phyloP scores from a whole-genome alignment of 2,888 invertebrate species.

The Caenorhabditis sinica region DNA sequence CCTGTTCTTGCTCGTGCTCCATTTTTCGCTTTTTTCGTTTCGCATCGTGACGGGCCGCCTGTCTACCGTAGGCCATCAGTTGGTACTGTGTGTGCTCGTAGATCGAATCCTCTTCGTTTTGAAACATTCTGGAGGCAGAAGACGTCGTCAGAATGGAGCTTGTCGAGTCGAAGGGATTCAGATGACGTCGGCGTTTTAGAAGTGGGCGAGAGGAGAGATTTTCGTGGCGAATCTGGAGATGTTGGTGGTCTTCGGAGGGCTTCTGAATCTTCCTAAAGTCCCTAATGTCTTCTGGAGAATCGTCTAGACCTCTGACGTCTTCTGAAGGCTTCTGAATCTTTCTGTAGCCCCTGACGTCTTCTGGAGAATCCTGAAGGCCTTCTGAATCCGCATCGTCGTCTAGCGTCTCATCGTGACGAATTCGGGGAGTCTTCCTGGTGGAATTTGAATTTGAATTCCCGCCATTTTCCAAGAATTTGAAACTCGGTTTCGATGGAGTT shows the following conservation, averaged over 20 bases:
- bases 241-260: too few species aligned
- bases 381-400: too few species aligned
- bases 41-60: background rate
- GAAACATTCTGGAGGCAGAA: background rate
- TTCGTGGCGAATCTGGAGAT: background rate
- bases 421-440: background rate
- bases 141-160: too few species aligned
- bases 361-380: too few species aligned
- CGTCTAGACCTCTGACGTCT: too few species aligned
- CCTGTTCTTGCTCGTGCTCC: background rate
- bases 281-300: too few species aligned
- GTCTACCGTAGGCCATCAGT: conserved; percentile 5
- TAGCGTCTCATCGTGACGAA: background rate
- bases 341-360: too few species aligned
- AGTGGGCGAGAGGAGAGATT: conserved; percentile 2
- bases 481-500: background rate
- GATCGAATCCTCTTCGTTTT: conserved; percentile 13
- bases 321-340: too few species aligned
- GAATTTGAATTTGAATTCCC: too few species aligned
- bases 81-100: conserved; percentile 20
- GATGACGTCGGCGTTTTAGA: background rate
- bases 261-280: too few species aligned
- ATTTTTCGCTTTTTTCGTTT: background rate
- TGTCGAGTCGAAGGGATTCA: background rate
- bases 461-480: background rate